phyloP scores from a whole-genome alignment of 2,797 vertebrate species.

The Coracias cyanogaster region DNA sequence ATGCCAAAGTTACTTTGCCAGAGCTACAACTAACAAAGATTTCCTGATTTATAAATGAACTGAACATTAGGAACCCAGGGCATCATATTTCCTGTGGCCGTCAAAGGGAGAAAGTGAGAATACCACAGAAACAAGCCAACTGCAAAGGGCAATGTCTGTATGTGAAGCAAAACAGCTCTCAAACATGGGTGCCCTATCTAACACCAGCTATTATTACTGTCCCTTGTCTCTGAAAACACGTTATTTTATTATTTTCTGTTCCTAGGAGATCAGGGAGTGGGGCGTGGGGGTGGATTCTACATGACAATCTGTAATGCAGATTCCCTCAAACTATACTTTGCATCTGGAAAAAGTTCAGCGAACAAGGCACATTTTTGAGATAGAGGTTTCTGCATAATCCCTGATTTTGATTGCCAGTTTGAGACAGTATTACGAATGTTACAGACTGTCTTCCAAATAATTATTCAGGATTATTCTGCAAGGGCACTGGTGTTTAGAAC shows the following conservation, averaged over 20 bases:
- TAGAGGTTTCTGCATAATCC: not conserved
- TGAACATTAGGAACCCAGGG: not conserved
- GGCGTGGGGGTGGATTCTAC: not conserved
- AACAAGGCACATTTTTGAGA: not conserved
- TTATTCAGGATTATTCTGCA: slow-evolving; percentile 6
- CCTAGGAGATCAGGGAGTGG: not conserved
- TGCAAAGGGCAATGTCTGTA: not conserved
- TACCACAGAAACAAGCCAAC: not conserved
- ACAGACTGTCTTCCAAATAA: not conserved
- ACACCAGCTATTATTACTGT: not conserved
- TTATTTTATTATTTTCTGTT: not conserved
- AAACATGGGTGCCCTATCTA: not conserved
- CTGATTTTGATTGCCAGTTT: slow-evolving; percentile 2
- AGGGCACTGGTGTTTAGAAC: not conserved
- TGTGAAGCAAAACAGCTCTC: not conserved
- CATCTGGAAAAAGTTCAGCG: slow-evolving; percentile 9
- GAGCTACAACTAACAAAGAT: not conserved
- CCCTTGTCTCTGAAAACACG: not conserved
- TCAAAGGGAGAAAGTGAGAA: not conserved
- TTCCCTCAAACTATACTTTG: not conserved
- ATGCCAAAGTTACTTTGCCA: slow-evolving; percentile 41
- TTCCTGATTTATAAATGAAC: not conserved
- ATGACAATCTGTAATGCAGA: not conserved
- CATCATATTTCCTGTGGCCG: not conserved
- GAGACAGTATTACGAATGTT: not conserved